Base-by-base conservation (phyloP, 2,888 invertebrate species). In the Eilema griseolum region DNA sequence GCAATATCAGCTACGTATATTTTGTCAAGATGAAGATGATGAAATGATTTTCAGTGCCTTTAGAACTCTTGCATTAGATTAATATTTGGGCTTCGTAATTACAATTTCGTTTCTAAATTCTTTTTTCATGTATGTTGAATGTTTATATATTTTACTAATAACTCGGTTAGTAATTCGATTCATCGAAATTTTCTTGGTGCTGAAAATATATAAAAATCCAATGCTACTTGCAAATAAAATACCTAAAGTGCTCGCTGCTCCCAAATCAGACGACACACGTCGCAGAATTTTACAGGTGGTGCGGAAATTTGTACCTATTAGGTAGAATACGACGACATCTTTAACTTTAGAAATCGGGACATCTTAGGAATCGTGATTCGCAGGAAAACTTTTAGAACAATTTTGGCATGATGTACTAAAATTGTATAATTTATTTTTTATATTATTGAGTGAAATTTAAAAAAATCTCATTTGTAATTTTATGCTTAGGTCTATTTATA, bases 191-290 rank as follows among this genome's bases (percentile, higher is more conserved):
- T 10, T 8, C 52, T 52, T 52, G 20, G 2, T n/a, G n/a, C n/a
- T 52, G 10, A 52, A 52, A 46, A 46, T 20, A 20, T 20, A 46
- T 41, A 41, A 20, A 46, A 46, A 16, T 1, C 41, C 4, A 41
- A 46, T 20, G 12, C 46, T 20, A 52, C 52, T 52, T n/a, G 52
- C 1, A n/a, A 52, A 52, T 52, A 52, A n/a, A n/a, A 52, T 52
- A 52, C n/a, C 52, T n/a, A 52, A 20, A 52, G 46, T 52, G 10
- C 20, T 10, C 52, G 52, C n/a, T 3, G 52, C n/a, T 52, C 52
- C 52, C n/a, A 52, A 52, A 52, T 52, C 52, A 52, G 52, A 52
- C 52, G n/a, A 52, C 52, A 52, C 56, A 52, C 37, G 61, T 28
- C 20, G 33, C 23, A 52, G n/a, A 59, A 33, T 69, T 14, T 26